Evolutionary conservation across 2,888 invertebrate genomes (phyloP).

Genomic region (Chalcis sispes): DNA sequence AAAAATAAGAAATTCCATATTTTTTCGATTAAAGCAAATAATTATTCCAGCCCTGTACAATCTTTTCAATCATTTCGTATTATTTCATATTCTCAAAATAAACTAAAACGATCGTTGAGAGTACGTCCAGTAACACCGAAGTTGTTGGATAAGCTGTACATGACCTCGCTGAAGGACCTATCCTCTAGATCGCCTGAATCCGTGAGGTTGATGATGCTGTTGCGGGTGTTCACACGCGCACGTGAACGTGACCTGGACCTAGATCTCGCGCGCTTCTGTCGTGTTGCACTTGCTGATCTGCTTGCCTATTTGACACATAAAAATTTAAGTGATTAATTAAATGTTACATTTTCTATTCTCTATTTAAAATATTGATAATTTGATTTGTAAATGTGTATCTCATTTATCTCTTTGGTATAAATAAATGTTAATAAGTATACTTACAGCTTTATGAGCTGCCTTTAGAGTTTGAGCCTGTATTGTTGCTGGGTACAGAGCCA

Average conservation of each 20-base stretch:
- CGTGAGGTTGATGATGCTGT: slow-evolving; percentile 58
- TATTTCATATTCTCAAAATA: slow-evolving; percentile 37
- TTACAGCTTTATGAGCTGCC: no score
- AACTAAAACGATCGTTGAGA: slow-evolving; percentile 74
- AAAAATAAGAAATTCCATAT: background rate
- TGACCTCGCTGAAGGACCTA: slow-evolving; percentile 71
- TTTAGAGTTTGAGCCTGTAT: slow-evolving; percentile 45
- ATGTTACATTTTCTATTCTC: no score
- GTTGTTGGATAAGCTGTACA: slow-evolving; percentile 71
- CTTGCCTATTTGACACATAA: slow-evolving; percentile 17
- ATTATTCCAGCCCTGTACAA: background rate
- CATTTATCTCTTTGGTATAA: no score
- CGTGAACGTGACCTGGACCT: slow-evolving; percentile 71
- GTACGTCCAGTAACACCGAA: slow-evolving; percentile 73
- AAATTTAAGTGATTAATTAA: no score
- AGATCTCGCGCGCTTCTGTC: slow-evolving; percentile 58
- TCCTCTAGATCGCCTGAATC: slow-evolving; percentile 66
- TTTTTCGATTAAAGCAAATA: background rate
- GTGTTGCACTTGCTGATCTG: slow-evolving; percentile 28
- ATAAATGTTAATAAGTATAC: no score
- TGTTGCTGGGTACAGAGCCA: slow-evolving; percentile 49
- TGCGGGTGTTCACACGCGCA: slow-evolving; percentile 63
- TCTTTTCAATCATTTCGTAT: slow-evolving; percentile 1
- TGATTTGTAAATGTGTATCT: no score
- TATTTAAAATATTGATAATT: no score